Evolutionary conservation across 2,888 invertebrate species (phyloP), one percentile per base, ranked within the genome.

Genomic region (Rhogogaster chlorosoma): DNA sequence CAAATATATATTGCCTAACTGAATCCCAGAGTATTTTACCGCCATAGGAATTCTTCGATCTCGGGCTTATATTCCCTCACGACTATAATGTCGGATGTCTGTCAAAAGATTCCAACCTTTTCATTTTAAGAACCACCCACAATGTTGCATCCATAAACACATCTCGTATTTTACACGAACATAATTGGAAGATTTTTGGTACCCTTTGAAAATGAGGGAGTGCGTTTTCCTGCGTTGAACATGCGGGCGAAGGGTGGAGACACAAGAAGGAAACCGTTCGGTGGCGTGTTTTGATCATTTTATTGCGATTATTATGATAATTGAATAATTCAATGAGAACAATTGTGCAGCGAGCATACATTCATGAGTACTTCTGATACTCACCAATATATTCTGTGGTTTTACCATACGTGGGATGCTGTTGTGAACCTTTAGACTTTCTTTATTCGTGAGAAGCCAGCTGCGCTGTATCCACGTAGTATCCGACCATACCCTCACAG

Each of bases 361-460:
- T 12, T 32, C 32, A 9, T 32, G 53, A 53, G n/a, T 53, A 53
- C 29, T 77, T n/a, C 32, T 80, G 61, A 80, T 38, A 80, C 80
- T 61, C 61, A 26, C 38, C 57, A 61, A 61, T 49, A 77, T 83
- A 18, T 70, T 83, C 29, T 83, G 83, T 83, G 67, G 83, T 83
- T 83, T 29, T 83, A 32, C 83, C 32, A 83, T 67, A 83, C 70
- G 83, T 67, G 83, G 83, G 64, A 83, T 83, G 67, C 26, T 45
- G 42, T 67, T 29, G 83, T 70, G 67, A 83, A 83, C 83, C 42
- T 83, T 70, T 70, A 83, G 45, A 83, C 83, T 83, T 83, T 83
- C 83, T 83, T 83, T 67, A 61, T 67, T 49, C 83, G 45, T 83
- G 67, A 67, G 67, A 45, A 83, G 64, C 67, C 83, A 83, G 70